These are phyloP conservation scores for Synanthedon andrenaeformis DNA, from an alignment of 2,888 invertebrate genomes.

Conservation along the genomic window DNA sequence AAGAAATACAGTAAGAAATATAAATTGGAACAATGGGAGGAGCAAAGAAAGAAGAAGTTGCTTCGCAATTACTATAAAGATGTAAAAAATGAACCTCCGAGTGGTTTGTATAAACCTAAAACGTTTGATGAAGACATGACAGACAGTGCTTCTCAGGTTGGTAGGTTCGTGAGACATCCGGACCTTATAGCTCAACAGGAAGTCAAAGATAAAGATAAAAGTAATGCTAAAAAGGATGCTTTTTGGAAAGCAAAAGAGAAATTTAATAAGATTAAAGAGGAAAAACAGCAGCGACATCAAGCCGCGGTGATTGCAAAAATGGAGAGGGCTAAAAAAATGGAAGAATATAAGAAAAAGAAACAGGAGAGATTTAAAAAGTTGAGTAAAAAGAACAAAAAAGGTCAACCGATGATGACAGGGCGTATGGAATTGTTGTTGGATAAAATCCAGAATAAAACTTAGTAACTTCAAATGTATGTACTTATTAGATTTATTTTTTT, in stretches of 20 bases:
- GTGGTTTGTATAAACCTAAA: conserved; percentile 56
- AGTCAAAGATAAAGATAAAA: conserved; percentile 12
- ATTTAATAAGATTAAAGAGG: conserved; percentile 65
- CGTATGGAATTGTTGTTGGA: conserved; percentile 82
- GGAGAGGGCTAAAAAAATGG: conserved; percentile 73
- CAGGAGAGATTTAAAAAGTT: conserved; percentile 77
- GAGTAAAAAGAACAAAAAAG: conserved; percentile 81
- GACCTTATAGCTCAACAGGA: conserved; percentile 38
- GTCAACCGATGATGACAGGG: conserved; percentile 88
- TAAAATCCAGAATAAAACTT: conserved; percentile 72
- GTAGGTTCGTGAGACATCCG: conserved; percentile 56
- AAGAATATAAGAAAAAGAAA: conserved; percentile 78
- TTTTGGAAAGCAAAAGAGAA: conserved; percentile 66
- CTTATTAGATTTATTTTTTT: not conserved
- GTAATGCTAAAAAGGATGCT: conserved; percentile 41
- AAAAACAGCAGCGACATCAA: conserved; percentile 61
- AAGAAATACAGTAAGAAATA: conserved; percentile 79
- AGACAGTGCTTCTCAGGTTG: conserved; percentile 28
- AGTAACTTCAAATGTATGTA: not conserved
- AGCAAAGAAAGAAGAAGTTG: conserved; percentile 70
- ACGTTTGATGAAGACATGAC: conserved; percentile 59
- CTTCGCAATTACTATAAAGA: conserved; percentile 70
- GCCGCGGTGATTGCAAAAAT: conserved; percentile 58
- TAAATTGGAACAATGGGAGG: conserved; percentile 77
- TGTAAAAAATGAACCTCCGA: conserved; percentile 51